Conservation (phyloP, 2,888 invertebrate species). For the Volucella inflata region DNA sequence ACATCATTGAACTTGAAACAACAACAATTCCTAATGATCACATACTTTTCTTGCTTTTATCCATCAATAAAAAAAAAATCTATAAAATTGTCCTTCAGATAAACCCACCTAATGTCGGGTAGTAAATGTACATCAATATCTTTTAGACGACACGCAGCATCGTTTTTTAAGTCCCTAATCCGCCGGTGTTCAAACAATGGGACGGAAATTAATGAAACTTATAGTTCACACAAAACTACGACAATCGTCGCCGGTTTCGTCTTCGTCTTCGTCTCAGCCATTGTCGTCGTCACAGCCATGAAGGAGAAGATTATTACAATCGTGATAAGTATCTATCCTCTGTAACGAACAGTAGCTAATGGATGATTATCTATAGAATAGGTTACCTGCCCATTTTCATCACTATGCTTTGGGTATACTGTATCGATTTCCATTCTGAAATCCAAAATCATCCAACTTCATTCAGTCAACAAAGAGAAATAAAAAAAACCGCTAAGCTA, state of each 20-base stretch:
- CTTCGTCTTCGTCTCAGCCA: neutral
- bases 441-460: constrained; percentile 53
- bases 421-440: constrained; percentile 69
- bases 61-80: constrained; percentile 46
- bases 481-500: constrained; percentile 12
- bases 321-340: constrained; percentile 50
- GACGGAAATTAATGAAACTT: constrained; percentile 69
- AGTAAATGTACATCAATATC: constrained; percentile 52
- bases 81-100: constrained; percentile 58
- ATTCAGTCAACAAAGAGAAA: constrained; percentile 37
- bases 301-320: constrained; percentile 12
- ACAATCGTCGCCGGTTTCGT: constrained; percentile 29
- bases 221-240: constrained; percentile 62
- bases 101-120: constrained; percentile 50
- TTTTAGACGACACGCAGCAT: constrained; percentile 48
- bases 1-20: constrained; percentile 4
- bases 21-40: neutral
- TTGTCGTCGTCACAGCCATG: constrained; percentile 1
- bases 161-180: constrained; percentile 57
- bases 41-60: constrained; percentile 27
- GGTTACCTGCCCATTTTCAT: constrained; percentile 74
- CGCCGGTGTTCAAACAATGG: constrained; percentile 59
- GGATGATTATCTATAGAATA: constrained; percentile 74
- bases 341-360: constrained; percentile 73
- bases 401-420: constrained; percentile 49